Conservation (phyloP, 1,140 invertebrate species). For the Campoletis sonorensis region DNA sequence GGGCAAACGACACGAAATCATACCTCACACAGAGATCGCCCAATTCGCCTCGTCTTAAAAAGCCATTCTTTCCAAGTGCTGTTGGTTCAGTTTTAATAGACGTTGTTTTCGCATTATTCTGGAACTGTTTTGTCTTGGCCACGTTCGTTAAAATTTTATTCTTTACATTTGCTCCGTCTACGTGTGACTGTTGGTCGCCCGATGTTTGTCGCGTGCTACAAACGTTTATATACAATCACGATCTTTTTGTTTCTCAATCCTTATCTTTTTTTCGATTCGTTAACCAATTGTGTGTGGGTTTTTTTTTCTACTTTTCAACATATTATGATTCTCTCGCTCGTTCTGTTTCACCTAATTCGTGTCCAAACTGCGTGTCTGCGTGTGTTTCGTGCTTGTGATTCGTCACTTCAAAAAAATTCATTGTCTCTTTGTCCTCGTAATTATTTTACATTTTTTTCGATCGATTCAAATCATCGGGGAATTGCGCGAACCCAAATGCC, state of each 20-base stretch:
- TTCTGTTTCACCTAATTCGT: no score
- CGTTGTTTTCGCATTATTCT: slow-evolving; percentile 66
- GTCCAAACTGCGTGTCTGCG: no score
- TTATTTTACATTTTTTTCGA: no score
- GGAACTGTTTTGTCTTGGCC: slow-evolving; percentile 67
- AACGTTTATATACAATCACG: slow-evolving; percentile 66
- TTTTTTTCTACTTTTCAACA: background rate
- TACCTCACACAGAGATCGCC: slow-evolving; percentile 77
- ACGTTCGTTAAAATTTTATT: slow-evolving; percentile 73
- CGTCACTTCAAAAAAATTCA: no score
- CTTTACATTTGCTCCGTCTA: slow-evolving; percentile 71
- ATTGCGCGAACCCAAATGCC: no score
- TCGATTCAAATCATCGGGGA: no score
- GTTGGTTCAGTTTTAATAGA: slow-evolving; percentile 67
- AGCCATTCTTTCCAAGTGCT: slow-evolving; percentile 72
- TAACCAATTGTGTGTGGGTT: background rate
- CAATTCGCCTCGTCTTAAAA: slow-evolving; percentile 75
- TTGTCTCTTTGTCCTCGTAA: no score
- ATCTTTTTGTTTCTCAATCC: slow-evolving; percentile 13
- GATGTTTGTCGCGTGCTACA: slow-evolving; percentile 71
- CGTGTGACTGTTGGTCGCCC: slow-evolving; percentile 69
- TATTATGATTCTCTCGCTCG: background rate
- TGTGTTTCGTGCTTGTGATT: no score
- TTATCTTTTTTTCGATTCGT: background rate
- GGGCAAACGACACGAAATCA: slow-evolving; percentile 69